Conservation (phyloP, 2,888 invertebrate species). For the Lampropteryx suffumata region DNA sequence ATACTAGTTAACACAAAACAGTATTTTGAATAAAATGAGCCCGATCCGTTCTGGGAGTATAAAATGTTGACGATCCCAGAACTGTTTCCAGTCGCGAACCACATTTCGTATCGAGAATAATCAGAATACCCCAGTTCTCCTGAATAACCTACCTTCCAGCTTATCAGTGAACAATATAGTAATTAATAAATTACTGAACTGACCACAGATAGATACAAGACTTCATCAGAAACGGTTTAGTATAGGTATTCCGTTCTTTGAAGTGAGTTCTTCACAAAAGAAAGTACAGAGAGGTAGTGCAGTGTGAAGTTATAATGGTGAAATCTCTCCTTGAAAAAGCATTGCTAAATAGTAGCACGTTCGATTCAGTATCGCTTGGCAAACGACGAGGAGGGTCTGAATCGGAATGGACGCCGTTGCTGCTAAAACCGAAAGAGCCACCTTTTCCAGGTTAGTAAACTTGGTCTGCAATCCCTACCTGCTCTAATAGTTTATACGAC, state of each 20-base stretch:
- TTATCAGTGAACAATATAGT: constrained; percentile 47
- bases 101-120: constrained; percentile 3
- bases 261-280: neutral
- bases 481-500: too few species aligned
- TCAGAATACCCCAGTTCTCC: constrained; percentile 37
- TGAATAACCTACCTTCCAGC: constrained; percentile 14
- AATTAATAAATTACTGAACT: constrained; percentile 39
- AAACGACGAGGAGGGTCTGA: constrained; percentile 46
- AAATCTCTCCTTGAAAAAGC: constrained; percentile 49
- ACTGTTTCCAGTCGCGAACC: neutral
- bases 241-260: neutral
- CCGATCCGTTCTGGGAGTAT: too few species aligned
- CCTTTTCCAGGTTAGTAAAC: constrained; percentile 24
- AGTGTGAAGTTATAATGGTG: constrained; percentile 22
- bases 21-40: neutral
- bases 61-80: too few species aligned
- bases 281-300: neutral
- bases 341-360: constrained; percentile 39
- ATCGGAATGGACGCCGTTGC: constrained; percentile 57
- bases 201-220: constrained; percentile 33
- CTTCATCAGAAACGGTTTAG: constrained; percentile 19
- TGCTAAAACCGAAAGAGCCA: constrained; percentile 37
- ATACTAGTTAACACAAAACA: too few species aligned
- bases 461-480: too few species aligned
- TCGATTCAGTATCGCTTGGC: constrained; percentile 43